Conservation (phyloP, 2,797 vertebrate genomes). For the Malacoraja senta region DNA sequence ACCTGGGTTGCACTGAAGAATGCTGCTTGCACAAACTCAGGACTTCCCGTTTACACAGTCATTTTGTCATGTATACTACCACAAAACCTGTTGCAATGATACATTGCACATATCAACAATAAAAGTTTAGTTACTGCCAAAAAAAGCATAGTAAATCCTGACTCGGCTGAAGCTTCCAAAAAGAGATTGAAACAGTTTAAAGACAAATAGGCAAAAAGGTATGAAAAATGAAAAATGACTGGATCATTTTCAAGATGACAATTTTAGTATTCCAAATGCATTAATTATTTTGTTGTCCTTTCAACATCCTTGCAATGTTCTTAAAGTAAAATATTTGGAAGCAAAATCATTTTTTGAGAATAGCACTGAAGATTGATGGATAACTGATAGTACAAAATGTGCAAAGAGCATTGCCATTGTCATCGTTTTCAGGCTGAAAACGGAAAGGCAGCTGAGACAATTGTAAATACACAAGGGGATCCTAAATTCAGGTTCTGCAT, state of each 20-base stretch:
- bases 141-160: neutral
- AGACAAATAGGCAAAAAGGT: neutral
- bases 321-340: conserved; percentile 8
- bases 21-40: too few species aligned
- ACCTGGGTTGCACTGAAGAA: too few species aligned
- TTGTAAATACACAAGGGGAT: neutral
- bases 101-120: neutral
- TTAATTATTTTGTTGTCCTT: neutral
- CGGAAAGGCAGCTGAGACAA: too few species aligned
- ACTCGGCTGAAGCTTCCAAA: neutral
- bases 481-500: neutral
- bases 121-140: neutral
- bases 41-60: too few species aligned
- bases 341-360: neutral
- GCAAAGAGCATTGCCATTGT: neutral
- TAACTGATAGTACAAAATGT: too few species aligned
- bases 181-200: neutral
- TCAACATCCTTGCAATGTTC: neutral
- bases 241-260: neutral
- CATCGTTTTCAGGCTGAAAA: neutral
- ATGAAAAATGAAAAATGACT: neutral
- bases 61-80: too few species aligned
- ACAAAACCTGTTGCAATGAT: neutral
- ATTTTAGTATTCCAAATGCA: neutral
- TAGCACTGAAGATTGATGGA: too few species aligned